phyloP scores from a whole-genome alignment of 1,140 invertebrate genomes.

The Orchestia grillus region DNA sequence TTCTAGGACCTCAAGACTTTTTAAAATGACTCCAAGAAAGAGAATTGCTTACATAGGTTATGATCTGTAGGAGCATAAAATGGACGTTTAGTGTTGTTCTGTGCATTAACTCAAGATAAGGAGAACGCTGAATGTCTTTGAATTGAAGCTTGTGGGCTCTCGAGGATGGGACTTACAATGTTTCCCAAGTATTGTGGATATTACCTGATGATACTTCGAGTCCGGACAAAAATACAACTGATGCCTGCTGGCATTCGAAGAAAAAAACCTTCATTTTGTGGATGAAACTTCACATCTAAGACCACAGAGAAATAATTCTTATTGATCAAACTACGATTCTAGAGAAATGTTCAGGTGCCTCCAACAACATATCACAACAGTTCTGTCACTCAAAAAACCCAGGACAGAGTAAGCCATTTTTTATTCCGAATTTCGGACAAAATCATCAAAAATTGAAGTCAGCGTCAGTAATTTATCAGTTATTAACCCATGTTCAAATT shows the following conservation, averaged over 20 bases:
- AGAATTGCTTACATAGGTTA: constrained; percentile 24
- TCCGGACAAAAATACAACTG: not conserved
- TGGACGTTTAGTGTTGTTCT: constrained; percentile 48
- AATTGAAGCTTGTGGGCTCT: constrained; percentile 1
- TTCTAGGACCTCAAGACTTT: constrained; percentile 10
- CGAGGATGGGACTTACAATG: not conserved
- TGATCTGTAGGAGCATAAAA: constrained; percentile 43
- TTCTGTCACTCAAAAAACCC: too few species aligned
- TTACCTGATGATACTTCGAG: not conserved
- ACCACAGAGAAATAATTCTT: not conserved
- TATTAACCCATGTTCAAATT: too few species aligned
- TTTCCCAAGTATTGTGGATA: not conserved
- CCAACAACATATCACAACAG: too few species aligned
- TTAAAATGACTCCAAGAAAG: not conserved
- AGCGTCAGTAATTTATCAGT: too few species aligned
- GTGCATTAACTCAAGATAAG: constrained; percentile 33
- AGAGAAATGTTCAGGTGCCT: too few species aligned
- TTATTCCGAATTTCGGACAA: too few species aligned
- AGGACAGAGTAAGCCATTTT: too few species aligned
- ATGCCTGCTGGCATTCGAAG: not conserved
- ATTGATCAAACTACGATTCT: not conserved
- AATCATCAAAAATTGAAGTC: too few species aligned
- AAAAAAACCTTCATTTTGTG: too few species aligned
- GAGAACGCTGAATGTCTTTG: constrained; percentile 15
- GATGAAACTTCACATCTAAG: not conserved